phyloP scores from a whole-genome alignment of 30 jellyfish, hydroid and myxozoan genomes.

The Mastigias papua region DNA sequence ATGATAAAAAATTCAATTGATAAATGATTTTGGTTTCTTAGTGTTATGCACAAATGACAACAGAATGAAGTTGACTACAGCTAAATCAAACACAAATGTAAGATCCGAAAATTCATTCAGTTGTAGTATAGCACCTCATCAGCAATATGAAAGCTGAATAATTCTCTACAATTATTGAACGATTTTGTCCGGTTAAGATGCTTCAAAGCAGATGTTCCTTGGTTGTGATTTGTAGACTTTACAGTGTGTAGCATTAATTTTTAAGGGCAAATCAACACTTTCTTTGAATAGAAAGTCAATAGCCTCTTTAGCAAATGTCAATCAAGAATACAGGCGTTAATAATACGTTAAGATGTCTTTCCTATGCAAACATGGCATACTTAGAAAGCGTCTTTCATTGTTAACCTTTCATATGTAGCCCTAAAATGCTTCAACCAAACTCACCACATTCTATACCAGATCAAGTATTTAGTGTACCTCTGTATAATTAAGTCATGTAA shows the following conservation, averaged over 20 bases:
- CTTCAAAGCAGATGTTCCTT: neutral
- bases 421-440: neutral
- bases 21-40: too few species aligned
- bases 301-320: neutral
- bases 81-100: too few species aligned
- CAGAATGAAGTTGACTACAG: too few species aligned
- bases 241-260: conserved; percentile 17
- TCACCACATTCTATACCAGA: neutral
- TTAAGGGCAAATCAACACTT: neutral
- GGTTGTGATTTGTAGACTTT: conserved; percentile 21
- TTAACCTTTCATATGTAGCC: neutral
- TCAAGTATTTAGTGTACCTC: neutral
- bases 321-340: neutral
- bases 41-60: too few species aligned
- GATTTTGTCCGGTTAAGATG: neutral
- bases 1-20: too few species aligned
- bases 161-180: neutral
- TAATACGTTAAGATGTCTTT: neutral
- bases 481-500: neutral
- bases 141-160: neutral
- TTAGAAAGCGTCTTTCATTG: neutral
- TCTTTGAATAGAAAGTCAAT: neutral
- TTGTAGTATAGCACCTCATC: too few species aligned
- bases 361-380: neutral
- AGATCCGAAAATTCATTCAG: too few species aligned